Evolutionary conservation across 2,888 invertebrate genomes (phyloP).

Genomic region (Graphium colonna): DNA sequence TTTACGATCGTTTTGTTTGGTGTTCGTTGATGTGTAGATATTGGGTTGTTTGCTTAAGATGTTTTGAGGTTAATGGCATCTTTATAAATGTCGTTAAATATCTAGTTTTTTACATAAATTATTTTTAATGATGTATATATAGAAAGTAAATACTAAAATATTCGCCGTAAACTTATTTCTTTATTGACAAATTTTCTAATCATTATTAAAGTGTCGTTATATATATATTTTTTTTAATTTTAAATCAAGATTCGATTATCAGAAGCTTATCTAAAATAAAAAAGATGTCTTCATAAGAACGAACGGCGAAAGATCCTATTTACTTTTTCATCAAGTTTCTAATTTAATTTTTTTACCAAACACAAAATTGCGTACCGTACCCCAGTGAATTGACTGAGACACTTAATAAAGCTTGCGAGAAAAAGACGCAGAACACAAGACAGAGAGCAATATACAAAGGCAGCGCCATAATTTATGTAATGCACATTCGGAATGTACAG

Average conservation of each 20-base stretch:
- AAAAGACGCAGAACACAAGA: constrained; percentile 60
- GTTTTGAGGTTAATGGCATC: background rate
- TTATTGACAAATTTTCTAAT: too few relatives aligned
- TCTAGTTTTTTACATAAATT: too few relatives aligned
- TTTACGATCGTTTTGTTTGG: background rate
- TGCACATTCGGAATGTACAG: constrained; percentile 77
- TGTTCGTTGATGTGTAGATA: constrained; percentile 14
- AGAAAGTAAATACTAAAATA: too few relatives aligned
- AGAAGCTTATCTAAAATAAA: constrained; percentile 1
- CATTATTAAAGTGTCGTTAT: too few relatives aligned
- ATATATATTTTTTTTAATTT: constrained; percentile 19
- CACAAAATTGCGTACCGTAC: constrained; percentile 50
- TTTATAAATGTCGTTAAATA: too few relatives aligned
- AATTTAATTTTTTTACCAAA: constrained; percentile 50
- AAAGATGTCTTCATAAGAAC: constrained; percentile 5
- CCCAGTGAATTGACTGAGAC: constrained; percentile 57
- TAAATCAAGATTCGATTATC: background rate
- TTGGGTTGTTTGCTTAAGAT: constrained; percentile 23
- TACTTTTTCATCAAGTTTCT: constrained; percentile 39
- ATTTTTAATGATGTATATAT: too few relatives aligned
- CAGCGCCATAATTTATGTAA: constrained; percentile 71
- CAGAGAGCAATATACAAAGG: constrained; percentile 63
- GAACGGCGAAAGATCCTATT: constrained; percentile 17
- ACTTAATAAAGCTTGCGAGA: constrained; percentile 62
- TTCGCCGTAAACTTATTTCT: too few relatives aligned